Conservation (phyloP, 2,888 invertebrate species). For the Drosophila buzzatii region DNA sequence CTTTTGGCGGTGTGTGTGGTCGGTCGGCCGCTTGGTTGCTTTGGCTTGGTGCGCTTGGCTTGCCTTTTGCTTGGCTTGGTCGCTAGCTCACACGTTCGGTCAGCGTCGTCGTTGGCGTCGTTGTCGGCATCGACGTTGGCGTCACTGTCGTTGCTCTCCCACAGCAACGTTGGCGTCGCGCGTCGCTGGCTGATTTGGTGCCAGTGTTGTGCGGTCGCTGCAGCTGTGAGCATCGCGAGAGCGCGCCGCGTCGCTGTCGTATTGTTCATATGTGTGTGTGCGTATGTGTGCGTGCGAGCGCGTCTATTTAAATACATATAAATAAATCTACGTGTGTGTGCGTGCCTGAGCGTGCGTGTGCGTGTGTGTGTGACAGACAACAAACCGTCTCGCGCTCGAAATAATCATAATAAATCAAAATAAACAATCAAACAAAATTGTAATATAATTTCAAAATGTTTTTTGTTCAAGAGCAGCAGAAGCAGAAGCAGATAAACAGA, state of each 20-base stretch:
- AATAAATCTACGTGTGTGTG: slow-evolving; percentile 2
- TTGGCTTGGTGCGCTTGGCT: slow-evolving; percentile 24
- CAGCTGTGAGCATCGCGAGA: slow-evolving; percentile 74
- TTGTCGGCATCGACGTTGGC: slow-evolving; percentile 15
- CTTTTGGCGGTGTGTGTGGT: slow-evolving; percentile 55
- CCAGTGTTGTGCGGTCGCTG: slow-evolving; percentile 74
- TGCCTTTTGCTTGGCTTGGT: slow-evolving; percentile 27
- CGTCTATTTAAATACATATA: slow-evolving; percentile 1
- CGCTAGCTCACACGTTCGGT: slow-evolving; percentile 26
- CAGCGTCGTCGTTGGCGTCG: slow-evolving; percentile 17
- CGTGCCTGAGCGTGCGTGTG: slow-evolving; percentile 26
- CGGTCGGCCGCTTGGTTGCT: slow-evolving; percentile 27
- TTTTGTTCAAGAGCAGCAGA: not conserved
- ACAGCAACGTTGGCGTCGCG: slow-evolving; percentile 51
- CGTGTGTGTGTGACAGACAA: slow-evolving; percentile 46
- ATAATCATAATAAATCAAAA: slow-evolving; percentile 17
- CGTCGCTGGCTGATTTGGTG: slow-evolving; percentile 51
- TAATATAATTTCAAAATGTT: not conserved
- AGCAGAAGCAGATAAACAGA: not conserved
- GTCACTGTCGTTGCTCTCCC: slow-evolving; percentile 45
- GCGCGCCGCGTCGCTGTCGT: slow-evolving; percentile 57
- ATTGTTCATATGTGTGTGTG: slow-evolving; percentile 15
- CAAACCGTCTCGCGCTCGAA: slow-evolving; percentile 52
- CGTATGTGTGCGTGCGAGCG: slow-evolving; percentile 13
- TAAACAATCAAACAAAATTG: slow-evolving; percentile 23